Base-by-base conservation (phyloP, 2,888 invertebrate species). In the Harpalus rufipes region DNA sequence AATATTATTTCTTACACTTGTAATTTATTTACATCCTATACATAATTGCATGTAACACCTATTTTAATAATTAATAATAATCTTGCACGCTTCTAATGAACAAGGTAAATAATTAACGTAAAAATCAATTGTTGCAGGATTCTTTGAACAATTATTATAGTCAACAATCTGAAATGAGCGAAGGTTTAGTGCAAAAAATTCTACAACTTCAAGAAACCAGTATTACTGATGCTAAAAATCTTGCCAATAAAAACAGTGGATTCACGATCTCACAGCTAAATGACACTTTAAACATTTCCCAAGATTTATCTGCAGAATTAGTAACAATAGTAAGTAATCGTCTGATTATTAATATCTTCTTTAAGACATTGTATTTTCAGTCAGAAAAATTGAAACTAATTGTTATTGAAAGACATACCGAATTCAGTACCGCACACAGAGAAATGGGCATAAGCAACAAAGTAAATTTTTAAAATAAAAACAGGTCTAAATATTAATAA, bases 131-230 rank as follows among this genome's bases (percentile, higher is more conserved):
- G 39, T 85, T 68, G 14, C 21, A 85, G 80, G 68, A 61, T 72
- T 56, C 68, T n/a, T 68, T 78, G 63, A 72, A 65, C 10, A 16
- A 16, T 39, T 61, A 44, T 79, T 90, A 90, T 85, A 90, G 90
- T 76, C 89, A 90, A 59, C 92, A 92, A 88, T 90, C 89, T 8
- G 88, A 89, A 68, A 88, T 91, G 25, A 90, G 91, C 2, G 89
- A 89, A 81, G 89, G 90, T 74, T 87, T 92, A 18, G 89, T 89
- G 8, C 90, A 90, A 32, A 91, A 91, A 87, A 88, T 92, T 85
- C 87, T 88, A 18, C 89, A 89, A 80, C 89, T 92, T 14, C 91
- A 92, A 88, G 91, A 91, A 85, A 91, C 90, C 0, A 91, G 91
- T 86, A 87, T 87, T 4, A 87, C 86, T 44, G 89, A 90, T 7